phyloP scores from a whole-genome alignment of 2,797 vertebrate species.

The Nyctibius grandis region DNA sequence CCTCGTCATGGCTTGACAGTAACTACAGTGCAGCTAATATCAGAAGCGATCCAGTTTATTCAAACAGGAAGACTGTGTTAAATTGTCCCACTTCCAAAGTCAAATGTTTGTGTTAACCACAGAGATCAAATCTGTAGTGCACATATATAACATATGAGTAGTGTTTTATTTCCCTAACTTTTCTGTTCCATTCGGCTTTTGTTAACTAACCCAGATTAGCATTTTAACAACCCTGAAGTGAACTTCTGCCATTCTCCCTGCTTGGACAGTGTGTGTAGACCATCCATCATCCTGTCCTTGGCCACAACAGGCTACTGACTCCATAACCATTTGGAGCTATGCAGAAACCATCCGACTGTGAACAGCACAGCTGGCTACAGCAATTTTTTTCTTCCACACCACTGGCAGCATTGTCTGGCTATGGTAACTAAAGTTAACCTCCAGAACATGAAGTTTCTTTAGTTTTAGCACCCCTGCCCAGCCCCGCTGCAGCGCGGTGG shows the following conservation, averaged over 20 bases:
- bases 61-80: slow-evolving; percentile 14
- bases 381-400: slow-evolving; percentile 78
- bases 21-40: slow-evolving; percentile 12
- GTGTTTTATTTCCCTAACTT: slow-evolving; percentile 64
- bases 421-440: slow-evolving; percentile 83
- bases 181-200: slow-evolving; percentile 68
- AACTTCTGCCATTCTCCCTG: slow-evolving; percentile 77
- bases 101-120: slow-evolving; percentile 38
- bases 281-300: slow-evolving; percentile 83
- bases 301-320: slow-evolving; percentile 82
- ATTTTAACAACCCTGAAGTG: slow-evolving; percentile 84
- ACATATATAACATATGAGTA: slow-evolving; percentile 28
- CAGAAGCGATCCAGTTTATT: slow-evolving; percentile 18
- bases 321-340: slow-evolving; percentile 75
- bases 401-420: slow-evolving; percentile 82
- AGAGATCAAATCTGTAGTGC: slow-evolving; percentile 33
- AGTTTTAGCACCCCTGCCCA: slow-evolving; percentile 66
- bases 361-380: slow-evolving; percentile 87
- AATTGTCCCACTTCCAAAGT: slow-evolving; percentile 39
- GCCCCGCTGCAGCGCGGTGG: slow-evolving; percentile 57
- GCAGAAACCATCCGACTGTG: slow-evolving; percentile 77
- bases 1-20: neutral
- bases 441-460: slow-evolving; percentile 75
- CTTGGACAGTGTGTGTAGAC: slow-evolving; percentile 75
- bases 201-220: slow-evolving; percentile 79